Conservation (phyloP, 2,888 invertebrate genomes). For the Eupithecia inturbata region DNA sequence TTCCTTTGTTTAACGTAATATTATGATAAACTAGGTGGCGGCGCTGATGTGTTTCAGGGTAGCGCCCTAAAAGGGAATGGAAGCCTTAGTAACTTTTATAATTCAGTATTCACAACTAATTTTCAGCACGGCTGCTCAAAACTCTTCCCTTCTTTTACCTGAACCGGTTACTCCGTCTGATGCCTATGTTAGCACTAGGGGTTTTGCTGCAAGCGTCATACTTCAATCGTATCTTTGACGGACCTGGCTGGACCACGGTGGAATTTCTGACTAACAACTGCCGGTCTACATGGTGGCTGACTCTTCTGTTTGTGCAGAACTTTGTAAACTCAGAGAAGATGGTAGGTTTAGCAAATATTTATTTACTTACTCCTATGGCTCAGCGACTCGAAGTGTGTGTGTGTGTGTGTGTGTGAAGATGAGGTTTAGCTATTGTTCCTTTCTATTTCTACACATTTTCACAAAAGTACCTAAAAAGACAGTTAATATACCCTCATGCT, state of each 20-base stretch:
- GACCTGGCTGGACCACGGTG: not conserved
- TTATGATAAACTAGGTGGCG: too few species aligned
- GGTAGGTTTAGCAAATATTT: not conserved
- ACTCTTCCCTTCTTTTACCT: slow-evolving; percentile 67
- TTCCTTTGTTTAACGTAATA: too few species aligned
- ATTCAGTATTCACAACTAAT: not conserved
- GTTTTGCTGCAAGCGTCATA: slow-evolving; percentile 62
- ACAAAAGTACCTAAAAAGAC: too few species aligned
- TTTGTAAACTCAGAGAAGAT: not conserved
- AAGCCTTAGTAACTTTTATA: too few species aligned
- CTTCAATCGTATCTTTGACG: not conserved
- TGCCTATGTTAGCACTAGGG: slow-evolving; percentile 59
- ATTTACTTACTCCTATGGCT: too few species aligned
- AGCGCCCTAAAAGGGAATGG: too few species aligned
- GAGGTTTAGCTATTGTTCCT: not conserved
- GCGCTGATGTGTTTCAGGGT: too few species aligned
- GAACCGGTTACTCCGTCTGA: slow-evolving; percentile 62
- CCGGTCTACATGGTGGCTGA: slow-evolving; percentile 2
- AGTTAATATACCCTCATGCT: too few species aligned
- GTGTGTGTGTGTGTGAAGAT: too few species aligned
- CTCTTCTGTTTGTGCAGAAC: slow-evolving; percentile 10
- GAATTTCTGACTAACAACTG: not conserved
- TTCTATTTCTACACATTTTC: not conserved
- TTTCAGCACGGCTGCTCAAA: slow-evolving; percentile 53
- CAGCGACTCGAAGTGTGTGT: too few species aligned